These are phyloP conservation scores for Plectus sambesii DNA, from an alignment of 1,140 invertebrate genomes.

Conservation along the genomic window DNA sequence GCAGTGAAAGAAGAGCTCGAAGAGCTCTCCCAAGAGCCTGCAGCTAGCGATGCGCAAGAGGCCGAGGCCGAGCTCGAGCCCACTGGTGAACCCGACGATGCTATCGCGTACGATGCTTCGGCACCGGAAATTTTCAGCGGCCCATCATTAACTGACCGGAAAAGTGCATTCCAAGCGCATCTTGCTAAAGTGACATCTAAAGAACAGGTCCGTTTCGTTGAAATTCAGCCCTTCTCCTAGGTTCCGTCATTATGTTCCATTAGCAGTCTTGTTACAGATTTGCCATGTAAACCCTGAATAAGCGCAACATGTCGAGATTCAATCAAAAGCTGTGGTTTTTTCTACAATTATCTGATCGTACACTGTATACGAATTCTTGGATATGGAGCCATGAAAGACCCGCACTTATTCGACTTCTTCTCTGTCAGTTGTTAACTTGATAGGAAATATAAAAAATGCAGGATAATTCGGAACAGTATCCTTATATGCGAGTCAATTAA, in stretches of 20 bases:
- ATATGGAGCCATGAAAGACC: too few relatives aligned
- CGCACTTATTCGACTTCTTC: too few relatives aligned
- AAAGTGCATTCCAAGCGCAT: constrained; percentile 44
- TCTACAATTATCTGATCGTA: constrained; percentile 6
- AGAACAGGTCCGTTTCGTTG: constrained; percentile 26
- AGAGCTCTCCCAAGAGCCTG: constrained; percentile 3
- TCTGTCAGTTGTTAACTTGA: too few relatives aligned
- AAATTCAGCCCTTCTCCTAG: too few relatives aligned
- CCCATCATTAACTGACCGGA: constrained; percentile 33
- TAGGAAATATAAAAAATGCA: too few relatives aligned
- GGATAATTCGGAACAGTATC: too few relatives aligned
- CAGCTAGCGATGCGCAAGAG: neutral
- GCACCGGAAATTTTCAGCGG: constrained; percentile 27
- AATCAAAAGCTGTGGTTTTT: neutral
- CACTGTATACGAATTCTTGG: too few relatives aligned
- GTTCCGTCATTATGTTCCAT: too few relatives aligned
- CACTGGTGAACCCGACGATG: neutral
- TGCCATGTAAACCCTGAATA: constrained; percentile 6
- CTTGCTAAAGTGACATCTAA: constrained; percentile 30
- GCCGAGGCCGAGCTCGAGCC: constrained; percentile 5
- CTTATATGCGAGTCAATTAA: too few relatives aligned
- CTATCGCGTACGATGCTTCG: neutral
- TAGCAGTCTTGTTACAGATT: constrained; percentile 11
- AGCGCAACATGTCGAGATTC: neutral
- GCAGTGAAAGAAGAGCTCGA: constrained; percentile 1